Base-by-base conservation (phyloP, 2,888 invertebrate genomes). In the Pegoplata infirma region DNA sequence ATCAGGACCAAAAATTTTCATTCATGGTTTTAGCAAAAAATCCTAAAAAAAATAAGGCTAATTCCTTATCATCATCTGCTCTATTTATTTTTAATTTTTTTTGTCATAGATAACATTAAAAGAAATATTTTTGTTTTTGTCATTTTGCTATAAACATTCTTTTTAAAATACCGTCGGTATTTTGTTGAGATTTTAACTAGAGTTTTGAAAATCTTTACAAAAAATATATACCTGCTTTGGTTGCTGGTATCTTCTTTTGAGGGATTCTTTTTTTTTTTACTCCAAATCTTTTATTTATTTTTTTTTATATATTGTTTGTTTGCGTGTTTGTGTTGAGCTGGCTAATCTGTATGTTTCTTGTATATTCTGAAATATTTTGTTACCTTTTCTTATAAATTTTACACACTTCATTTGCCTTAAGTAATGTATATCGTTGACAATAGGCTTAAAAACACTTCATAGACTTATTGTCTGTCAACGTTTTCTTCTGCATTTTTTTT, bases 401-500 rank as follows among this genome's bases (percentile, higher is more conserved):
- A 76, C 73, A 79, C 79, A 79, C 79, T 79, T 79, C 79, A 75
- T 79, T 79, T 84, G 84, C 84, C 84, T 83, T 82, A 83, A 83
- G 83, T 84, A 81, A 79, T 79, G 82, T 82, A 81, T 81, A 80
- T 80, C 81, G 72, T 73, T 83, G 84, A 86, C 87, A 86, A 86
- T 84, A 82, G 86, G 85, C 85, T 86, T 85, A 86, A 83, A 84
- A 83, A 82, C 84, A 84, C 86, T 85, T 85, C 77, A 84, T 83
- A 81, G 80, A 80, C 86, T 83, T 84, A 85, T 86, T 85, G 84
- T 86, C 85, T 79, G 67, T 67, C 64, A 81, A 36, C 84, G 84
- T 83, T 84, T 83, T 83, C 21, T 58, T 44, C 10, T 21, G 14
- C 19, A 36, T 16, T 17, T 61, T 21, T 14, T 75, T 46, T 44